Evolutionary conservation across 2,888 invertebrate genomes (phyloP).

Genomic region (Agrilus mali): DNA sequence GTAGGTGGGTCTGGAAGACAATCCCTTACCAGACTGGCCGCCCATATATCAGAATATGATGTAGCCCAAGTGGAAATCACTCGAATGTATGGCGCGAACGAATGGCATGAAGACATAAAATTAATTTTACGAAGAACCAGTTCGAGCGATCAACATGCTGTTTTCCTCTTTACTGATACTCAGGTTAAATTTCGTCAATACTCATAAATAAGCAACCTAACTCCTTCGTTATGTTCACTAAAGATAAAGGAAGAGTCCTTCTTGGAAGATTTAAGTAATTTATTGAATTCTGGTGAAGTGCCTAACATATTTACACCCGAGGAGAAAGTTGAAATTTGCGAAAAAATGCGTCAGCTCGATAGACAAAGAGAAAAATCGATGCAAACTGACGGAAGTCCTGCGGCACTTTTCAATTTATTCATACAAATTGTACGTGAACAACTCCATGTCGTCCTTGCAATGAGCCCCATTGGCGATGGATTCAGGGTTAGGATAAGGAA

Average conservation of each 20-base stretch:
- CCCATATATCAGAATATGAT: constrained; percentile 89
- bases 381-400: constrained; percentile 86
- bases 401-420: constrained; percentile 84
- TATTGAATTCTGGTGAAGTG: constrained; percentile 87
- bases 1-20: constrained; percentile 90
- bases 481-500: constrained; percentile 73
- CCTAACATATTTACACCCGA: constrained; percentile 79
- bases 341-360: constrained; percentile 86
- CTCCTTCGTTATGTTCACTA: constrained; percentile 4
- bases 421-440: constrained; percentile 79
- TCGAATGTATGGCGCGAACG: constrained; percentile 65
- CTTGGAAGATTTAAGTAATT: constrained; percentile 83
- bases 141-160: constrained; percentile 72
- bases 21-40: constrained; percentile 76
- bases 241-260: constrained; percentile 88
- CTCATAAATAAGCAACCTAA: too few species aligned
- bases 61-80: constrained; percentile 87
- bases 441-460: constrained; percentile 75
- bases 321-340: constrained; percentile 81
- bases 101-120: constrained; percentile 91
- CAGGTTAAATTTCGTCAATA: constrained; percentile 48
- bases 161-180: constrained; percentile 82
- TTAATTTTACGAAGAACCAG: constrained; percentile 66
- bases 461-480: constrained; percentile 83
- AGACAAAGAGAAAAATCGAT: constrained; percentile 73